Percentiles rank a stretch among this genome's conserved stretches.
phyloP scores from a whole-genome alignment of 2,888 invertebrate genomes.

The Belgica antarctica region DNA sequence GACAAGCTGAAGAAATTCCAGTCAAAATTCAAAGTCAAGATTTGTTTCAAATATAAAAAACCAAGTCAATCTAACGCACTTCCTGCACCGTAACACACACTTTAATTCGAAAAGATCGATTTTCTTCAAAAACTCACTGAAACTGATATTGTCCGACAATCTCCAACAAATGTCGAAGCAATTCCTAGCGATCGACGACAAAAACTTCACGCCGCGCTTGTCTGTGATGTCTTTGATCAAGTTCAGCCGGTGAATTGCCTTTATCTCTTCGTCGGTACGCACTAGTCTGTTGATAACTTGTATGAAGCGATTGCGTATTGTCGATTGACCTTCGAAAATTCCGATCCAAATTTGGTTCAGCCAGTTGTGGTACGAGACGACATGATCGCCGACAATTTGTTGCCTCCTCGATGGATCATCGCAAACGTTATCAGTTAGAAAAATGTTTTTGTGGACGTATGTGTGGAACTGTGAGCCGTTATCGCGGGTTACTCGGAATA shows the following conservation, averaged over 20 bases:
- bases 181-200: constrained; percentile 23
- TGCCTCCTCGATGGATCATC: background rate
- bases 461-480: background rate
- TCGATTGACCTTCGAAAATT: background rate
- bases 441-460: constrained; percentile 17
- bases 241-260: constrained; percentile 12
- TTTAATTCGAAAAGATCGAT: too few species aligned
- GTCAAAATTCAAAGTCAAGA: too few species aligned
- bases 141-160: background rate
- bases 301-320: background rate
- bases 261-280: background rate
- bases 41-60: too few species aligned
- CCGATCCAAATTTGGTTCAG: background rate
- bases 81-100: too few species aligned
- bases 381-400: constrained; percentile 7
- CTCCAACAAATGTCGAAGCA: constrained; percentile 36
- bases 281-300: constrained; percentile 11
- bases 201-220: constrained; percentile 5
- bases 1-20: too few species aligned
- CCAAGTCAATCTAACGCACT: too few species aligned
- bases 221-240: constrained; percentile 31
- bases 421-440: constrained; percentile 2
- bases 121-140: constrained; percentile 30
- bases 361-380: constrained; percentile 14
- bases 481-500: background rate